Evolutionary conservation across 2,113 vertebrate genomes (phyloP).

Genomic region (Istiophorus platypterus): DNA sequence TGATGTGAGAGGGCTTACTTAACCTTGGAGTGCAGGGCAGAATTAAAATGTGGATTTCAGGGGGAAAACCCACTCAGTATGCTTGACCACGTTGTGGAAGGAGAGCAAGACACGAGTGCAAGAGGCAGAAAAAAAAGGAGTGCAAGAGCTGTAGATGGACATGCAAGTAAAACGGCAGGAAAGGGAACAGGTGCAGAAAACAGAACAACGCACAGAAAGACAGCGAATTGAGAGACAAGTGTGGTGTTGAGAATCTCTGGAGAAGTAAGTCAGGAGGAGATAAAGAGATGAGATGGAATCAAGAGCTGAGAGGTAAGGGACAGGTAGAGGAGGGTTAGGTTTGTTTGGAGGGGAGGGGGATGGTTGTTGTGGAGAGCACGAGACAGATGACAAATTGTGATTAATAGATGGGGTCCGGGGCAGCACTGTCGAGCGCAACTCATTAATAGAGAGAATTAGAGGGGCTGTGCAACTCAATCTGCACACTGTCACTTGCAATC

Average conservation of each 20-base stretch:
- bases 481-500: slow-evolving; percentile 85
- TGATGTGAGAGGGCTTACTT: slow-evolving; percentile 76
- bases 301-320: slow-evolving; percentile 40
- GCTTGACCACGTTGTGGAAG: slow-evolving; percentile 70
- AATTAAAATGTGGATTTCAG: slow-evolving; percentile 80
- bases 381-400: slow-evolving; percentile 88
- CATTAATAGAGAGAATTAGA: slow-evolving; percentile 89
- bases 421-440: slow-evolving; percentile 84
- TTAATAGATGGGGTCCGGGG: slow-evolving; percentile 88
- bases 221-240: slow-evolving; percentile 40
- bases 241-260: slow-evolving; percentile 32
- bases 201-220: slow-evolving; percentile 43
- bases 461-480: slow-evolving; percentile 87
- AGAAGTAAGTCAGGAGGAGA: slow-evolving; percentile 46
- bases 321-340: slow-evolving; percentile 54
- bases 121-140: slow-evolving; percentile 17
- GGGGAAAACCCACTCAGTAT: slow-evolving; percentile 77
- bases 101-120: slow-evolving; percentile 59
- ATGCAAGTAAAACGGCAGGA: slow-evolving; percentile 54
- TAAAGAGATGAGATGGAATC: slow-evolving; percentile 46
- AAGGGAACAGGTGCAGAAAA: slow-evolving; percentile 64
- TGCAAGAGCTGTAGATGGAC: slow-evolving; percentile 54
- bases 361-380: slow-evolving; percentile 39
- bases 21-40: slow-evolving; percentile 77
- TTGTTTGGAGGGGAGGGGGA: slow-evolving; percentile 20